A percentile compares a stretch with the other conserved stretches of the same genome.
phyloP scores from a whole-genome alignment of 2,888 invertebrate genomes.

The Sylvicola fuscatus region DNA sequence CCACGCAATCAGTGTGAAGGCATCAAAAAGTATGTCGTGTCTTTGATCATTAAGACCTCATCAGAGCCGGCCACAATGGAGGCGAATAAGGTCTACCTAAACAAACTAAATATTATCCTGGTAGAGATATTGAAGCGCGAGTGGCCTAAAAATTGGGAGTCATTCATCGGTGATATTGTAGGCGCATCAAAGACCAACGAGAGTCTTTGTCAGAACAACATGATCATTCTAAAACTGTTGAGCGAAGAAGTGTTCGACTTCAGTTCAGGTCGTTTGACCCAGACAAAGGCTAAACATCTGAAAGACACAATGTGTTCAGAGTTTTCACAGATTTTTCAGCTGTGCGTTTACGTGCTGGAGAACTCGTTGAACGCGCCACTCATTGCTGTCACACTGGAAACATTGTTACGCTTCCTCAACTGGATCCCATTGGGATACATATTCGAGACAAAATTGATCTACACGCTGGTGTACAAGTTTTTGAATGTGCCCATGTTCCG shows the following conservation, averaged over 20 bases:
- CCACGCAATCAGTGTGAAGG: slow-evolving; percentile 98
- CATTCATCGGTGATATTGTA: slow-evolving; percentile 97
- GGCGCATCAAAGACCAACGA: slow-evolving; percentile 98
- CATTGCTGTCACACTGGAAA: slow-evolving; percentile 90
- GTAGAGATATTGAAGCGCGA: slow-evolving; percentile 98
- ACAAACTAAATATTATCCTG: slow-evolving; percentile 96
- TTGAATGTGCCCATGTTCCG: slow-evolving; percentile 93
- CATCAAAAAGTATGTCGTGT: slow-evolving; percentile 98
- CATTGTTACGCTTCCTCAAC: slow-evolving; percentile 86
- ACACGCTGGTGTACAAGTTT: slow-evolving; percentile 89
- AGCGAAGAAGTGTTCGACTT: slow-evolving; percentile 99
- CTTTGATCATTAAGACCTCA: slow-evolving; percentile 94
- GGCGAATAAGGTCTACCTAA: slow-evolving; percentile 85
- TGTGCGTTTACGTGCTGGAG: slow-evolving; percentile 95
- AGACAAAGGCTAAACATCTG: slow-evolving; percentile 95
- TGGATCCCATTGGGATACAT: slow-evolving; percentile 99
- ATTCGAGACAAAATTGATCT: slow-evolving; percentile 94
- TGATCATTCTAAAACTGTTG: slow-evolving; percentile 90
- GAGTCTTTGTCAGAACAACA: slow-evolving; percentile 97
- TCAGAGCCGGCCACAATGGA: slow-evolving; percentile 79
- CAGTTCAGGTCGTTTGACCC: slow-evolving; percentile 93
- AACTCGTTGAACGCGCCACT: slow-evolving; percentile 94
- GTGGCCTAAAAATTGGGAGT: slow-evolving; percentile 99
- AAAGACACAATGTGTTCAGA: slow-evolving; percentile 99
- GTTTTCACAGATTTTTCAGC: slow-evolving; percentile 94